Base-by-base conservation (phyloP, 2,797 vertebrate genomes). In the Lagothrix lagotricha region DNA sequence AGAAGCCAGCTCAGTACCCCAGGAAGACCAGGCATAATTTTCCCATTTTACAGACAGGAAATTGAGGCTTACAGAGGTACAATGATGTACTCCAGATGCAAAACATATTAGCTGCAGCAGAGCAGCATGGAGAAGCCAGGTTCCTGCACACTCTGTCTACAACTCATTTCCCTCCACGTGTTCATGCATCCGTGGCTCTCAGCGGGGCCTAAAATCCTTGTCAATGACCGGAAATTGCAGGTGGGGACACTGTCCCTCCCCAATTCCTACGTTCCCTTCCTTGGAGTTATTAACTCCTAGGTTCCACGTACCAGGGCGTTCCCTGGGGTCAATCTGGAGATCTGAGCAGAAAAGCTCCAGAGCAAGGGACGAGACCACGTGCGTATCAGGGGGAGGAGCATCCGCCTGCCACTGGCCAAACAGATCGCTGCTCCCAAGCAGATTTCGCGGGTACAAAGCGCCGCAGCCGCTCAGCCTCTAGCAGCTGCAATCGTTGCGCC, bases 371-470 rank as follows among this genome's bases (percentile, higher is more conserved):
- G 1, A 75, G 86, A 58, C 93, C 93, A 67, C 41, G 76, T 94
- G 88, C 73, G 77, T 54, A 39, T 36, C 33, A 41, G 39, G 67
- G 81, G 96, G 96, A 77, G 96, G 96, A 96, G 84, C 92, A 12
- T 52, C 5, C 14, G 84, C 5, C 75, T 4, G 4, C 4, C n/a
- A 48, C 12, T 73, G 94, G 90, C 92, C 92, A 88, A 72, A 73
- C 80, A 82, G 87, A 94, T 26, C 41, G 1, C 93, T 33, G 97
- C 94, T 94, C 81, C 93, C 91, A 12, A 75, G 94, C 93, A 8
- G 92, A 92, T 72, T 94, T 97, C 41, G 10, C 12, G 0, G 20
- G 54, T 95, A 98, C 97, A 94, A 95, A 97, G 95, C 91, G 8
- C 95, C 13, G 52, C 88, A 64, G 94, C 84, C 10, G 46, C 85